Evolutionary conservation across 2,888 invertebrate genomes (phyloP).

Genomic region (Fabriciana adippe): DNA sequence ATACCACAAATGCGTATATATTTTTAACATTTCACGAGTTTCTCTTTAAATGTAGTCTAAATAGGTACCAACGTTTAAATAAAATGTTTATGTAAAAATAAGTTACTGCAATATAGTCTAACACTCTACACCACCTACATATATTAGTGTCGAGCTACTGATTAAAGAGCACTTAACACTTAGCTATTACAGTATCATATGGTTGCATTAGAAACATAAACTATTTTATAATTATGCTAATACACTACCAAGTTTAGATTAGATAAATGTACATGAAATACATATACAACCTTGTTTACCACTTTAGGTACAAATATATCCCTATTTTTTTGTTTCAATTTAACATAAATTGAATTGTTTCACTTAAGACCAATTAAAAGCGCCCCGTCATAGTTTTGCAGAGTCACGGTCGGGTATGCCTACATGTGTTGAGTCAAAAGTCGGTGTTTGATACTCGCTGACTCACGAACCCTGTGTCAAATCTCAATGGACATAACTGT

Average conservation of each 20-base stretch:
- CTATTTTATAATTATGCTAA: too few relatives aligned
- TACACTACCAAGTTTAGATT: not conserved
- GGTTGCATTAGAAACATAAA: not conserved
- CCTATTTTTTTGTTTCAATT: constrained; percentile 22
- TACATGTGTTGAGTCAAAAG: constrained; percentile 63
- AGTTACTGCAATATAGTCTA: not conserved
- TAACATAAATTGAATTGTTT: constrained; percentile 59
- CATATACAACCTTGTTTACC: constrained; percentile 1
- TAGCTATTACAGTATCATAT: not conserved
- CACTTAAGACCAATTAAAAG: constrained; percentile 72
- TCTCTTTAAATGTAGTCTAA: not conserved
- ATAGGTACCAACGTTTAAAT: not conserved
- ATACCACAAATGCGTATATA: constrained; percentile 28
- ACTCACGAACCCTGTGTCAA: constrained; percentile 75
- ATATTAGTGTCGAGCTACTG: not conserved
- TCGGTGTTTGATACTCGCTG: constrained; percentile 57
- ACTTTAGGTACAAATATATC: constrained; percentile 1
- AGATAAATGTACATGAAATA: not conserved
- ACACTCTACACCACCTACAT: not conserved
- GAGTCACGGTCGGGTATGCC: constrained; percentile 63
- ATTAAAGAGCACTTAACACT: not conserved
- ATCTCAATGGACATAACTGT: constrained; percentile 71
- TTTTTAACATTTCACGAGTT: constrained; percentile 13
- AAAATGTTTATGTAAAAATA: not conserved
- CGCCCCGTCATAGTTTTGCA: constrained; percentile 62